These are phyloP conservation scores for Monoplex corrugatus DNA, from an alignment of 2,888 invertebrate species.

Conservation along the genomic window DNA sequence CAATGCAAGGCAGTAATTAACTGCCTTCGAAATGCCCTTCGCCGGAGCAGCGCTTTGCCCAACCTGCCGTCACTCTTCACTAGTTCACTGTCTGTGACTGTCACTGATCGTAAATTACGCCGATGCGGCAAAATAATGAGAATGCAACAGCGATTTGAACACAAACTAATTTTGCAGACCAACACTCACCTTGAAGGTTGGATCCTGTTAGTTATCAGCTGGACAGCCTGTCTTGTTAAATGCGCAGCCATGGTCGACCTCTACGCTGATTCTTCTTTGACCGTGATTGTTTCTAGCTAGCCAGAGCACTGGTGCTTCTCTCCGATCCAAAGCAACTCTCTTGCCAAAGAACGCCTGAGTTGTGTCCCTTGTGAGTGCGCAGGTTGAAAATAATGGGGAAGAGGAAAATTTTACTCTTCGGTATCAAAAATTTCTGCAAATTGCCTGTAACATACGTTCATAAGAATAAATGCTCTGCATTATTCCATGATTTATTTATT, in stretches of 20 bases:
- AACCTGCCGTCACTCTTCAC: no score
- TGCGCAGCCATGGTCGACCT: slow-evolving; percentile 27
- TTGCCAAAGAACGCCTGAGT: background rate
- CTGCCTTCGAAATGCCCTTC: slow-evolving; percentile 10
- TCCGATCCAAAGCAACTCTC: background rate
- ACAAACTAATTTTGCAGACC: no score
- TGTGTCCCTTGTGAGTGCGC: slow-evolving; percentile 29
- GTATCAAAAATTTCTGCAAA: no score
- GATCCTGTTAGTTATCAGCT: background rate
- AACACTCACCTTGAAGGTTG: slow-evolving; percentile 23
- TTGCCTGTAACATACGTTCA: no score
- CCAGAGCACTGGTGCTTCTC: background rate
- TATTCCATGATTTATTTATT: no score
- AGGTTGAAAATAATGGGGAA: no score
- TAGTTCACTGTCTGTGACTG: background rate
- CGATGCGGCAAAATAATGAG: no score
- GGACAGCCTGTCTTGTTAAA: slow-evolving; percentile 31
- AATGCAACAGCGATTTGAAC: no score
- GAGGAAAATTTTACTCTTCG: no score
- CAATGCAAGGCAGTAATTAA: no score
- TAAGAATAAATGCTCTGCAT: no score
- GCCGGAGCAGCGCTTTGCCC: background rate
- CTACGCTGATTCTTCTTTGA: background rate
- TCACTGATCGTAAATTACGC: no score
- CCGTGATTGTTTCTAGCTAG: background rate